Percentiles rank a stretch among this genome's conserved stretches.
These are phyloP conservation scores for Drosophila leontia DNA, from an alignment of 1,140 invertebrate species.

Conservation along the genomic window DNA sequence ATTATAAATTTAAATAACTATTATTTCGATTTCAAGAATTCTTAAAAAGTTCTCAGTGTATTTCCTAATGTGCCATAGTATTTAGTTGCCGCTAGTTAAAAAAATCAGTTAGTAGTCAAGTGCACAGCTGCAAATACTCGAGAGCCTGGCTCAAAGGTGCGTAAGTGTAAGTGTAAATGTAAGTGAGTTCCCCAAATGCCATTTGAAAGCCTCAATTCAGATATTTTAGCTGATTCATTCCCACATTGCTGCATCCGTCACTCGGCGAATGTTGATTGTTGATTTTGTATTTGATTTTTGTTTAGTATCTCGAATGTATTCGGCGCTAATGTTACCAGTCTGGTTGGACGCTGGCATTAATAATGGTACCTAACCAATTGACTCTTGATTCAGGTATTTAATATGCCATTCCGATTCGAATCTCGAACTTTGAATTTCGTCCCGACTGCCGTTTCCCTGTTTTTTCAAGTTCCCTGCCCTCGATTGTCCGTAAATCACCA, in stretches of 20 bases:
- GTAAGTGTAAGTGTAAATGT: slow-evolving; percentile 55
- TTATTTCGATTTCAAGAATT: neutral
- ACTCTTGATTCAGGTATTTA: slow-evolving; percentile 36
- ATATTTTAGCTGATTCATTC: slow-evolving; percentile 56
- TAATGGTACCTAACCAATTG: slow-evolving; percentile 28
- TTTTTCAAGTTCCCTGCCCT: slow-evolving; percentile 12
- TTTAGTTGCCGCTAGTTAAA: slow-evolving; percentile 26
- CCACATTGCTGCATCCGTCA: slow-evolving; percentile 27
- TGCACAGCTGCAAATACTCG: slow-evolving; percentile 67
- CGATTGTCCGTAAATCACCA: slow-evolving; percentile 23
- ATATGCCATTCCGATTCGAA: slow-evolving; percentile 31
- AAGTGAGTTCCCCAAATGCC: slow-evolving; percentile 44
- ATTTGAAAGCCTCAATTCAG: slow-evolving; percentile 39
- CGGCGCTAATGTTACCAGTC: slow-evolving; percentile 15
- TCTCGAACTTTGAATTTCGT: slow-evolving; percentile 23
- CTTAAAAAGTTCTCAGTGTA: neutral
- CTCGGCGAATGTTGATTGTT: slow-evolving; percentile 3
- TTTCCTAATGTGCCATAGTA: slow-evolving; percentile 6
- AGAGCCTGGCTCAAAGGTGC: slow-evolving; percentile 28
- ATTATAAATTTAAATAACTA: neutral
- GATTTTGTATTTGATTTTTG: slow-evolving; percentile 7
- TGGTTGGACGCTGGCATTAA: slow-evolving; percentile 18
- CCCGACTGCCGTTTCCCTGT: slow-evolving; percentile 15
- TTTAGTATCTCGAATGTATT: neutral
- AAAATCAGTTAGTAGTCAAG: slow-evolving; percentile 60